A percentile compares a stretch with the other conserved stretches of the same genome.
Evolutionary conservation across 2,797 vertebrate species (phyloP).

Genomic region (Chromobotia macracanthus): DNA sequence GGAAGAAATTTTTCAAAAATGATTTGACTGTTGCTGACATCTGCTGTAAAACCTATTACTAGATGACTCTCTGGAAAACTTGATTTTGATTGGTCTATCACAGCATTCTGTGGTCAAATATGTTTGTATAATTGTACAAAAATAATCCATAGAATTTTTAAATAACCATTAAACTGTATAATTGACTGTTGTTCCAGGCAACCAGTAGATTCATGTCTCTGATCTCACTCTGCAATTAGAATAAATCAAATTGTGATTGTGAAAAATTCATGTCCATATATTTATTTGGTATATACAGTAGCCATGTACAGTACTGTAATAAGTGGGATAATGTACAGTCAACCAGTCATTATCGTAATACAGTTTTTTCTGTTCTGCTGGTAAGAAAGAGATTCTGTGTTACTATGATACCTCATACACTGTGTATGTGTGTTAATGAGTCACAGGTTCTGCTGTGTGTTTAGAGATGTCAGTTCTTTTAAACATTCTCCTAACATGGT

Average conservation of each 20-base stretch:
- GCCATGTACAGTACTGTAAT: not conserved
- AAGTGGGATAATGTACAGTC: not conserved
- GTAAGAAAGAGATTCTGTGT: not conserved
- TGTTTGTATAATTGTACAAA: no score
- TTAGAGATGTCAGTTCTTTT: constrained; percentile 65
- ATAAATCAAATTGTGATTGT: no score
- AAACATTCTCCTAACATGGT: constrained; percentile 87
- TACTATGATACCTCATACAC: not conserved
- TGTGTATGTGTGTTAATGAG: constrained; percentile 56
- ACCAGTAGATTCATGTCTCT: no score
- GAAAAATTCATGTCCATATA: not conserved
- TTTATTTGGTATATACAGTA: not conserved
- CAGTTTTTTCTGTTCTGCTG: not conserved
- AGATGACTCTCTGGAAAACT: not conserved
- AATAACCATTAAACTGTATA: no score
- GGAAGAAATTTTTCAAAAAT: not conserved
- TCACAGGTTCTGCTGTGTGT: constrained; percentile 55
- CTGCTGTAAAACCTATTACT: not conserved
- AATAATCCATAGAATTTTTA: no score
- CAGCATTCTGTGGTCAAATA: no score
- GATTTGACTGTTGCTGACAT: not conserved
- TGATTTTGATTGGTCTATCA: not conserved
- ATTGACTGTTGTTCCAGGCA: no score
- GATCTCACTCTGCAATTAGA: no score
- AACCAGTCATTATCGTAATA: not conserved